A percentile compares a stretch with the other conserved stretches of the same genome.
Conservation (phyloP, 2,797 vertebrate genomes). For the Scarus forsteni region DNA sequence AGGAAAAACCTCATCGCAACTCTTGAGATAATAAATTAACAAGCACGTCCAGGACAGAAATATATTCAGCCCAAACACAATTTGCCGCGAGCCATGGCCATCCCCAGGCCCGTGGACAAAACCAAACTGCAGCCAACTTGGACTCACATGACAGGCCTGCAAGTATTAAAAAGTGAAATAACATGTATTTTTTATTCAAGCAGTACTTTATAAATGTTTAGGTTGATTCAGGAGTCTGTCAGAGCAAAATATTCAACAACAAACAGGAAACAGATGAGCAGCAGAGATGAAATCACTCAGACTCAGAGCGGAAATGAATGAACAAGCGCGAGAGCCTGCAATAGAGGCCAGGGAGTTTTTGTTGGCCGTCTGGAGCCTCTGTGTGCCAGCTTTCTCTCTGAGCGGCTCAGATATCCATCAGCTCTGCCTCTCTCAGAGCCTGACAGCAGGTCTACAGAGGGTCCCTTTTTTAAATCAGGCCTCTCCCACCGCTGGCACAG, state of each 20-base stretch:
- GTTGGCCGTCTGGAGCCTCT: conserved; percentile 47
- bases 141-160: no score
- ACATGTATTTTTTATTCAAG: neutral
- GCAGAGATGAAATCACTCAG: conserved; percentile 40
- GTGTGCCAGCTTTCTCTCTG: conserved; percentile 44
- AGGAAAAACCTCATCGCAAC: no score
- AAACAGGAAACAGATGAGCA: conserved; percentile 58
- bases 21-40: no score
- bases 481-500: conserved; percentile 58
- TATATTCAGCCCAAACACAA: no score
- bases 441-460: conserved; percentile 72
- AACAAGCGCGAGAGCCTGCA: conserved; percentile 43
- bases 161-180: neutral
- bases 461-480: conserved; percentile 59
- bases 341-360: conserved; percentile 44
- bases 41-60: no score
- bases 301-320: conserved; percentile 52
- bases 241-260: neutral
- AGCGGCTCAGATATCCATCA: conserved; percentile 74
- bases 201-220: conserved; percentile 5
- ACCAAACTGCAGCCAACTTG: no score
- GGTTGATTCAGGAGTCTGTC: conserved; percentile 11
- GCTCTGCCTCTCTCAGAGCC: conserved; percentile 53
- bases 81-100: no score
- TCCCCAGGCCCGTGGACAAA: no score